These are phyloP conservation scores for Lordiphosa clarofinis DNA, from an alignment of 1,140 invertebrate species.

Conservation along the genomic window DNA sequence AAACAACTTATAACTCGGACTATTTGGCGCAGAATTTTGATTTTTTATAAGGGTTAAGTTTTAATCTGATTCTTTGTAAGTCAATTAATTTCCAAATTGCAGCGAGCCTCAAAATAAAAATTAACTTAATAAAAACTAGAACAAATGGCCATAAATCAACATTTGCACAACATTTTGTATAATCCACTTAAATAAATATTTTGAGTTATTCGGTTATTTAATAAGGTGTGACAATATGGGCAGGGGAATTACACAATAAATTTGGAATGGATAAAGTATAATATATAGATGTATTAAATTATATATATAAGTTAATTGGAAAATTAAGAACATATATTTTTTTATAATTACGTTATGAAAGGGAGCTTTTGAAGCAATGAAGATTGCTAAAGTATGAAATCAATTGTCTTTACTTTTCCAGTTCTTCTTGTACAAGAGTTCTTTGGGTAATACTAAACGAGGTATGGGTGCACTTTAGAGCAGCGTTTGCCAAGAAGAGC, in stretches of 20 bases:
- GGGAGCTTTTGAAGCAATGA: no score
- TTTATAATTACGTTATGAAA: no score
- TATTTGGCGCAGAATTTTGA: not conserved
- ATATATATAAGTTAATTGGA: no score
- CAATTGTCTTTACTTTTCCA: no score
- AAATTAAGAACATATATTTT: no score
- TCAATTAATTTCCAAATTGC: conserved; percentile 14
- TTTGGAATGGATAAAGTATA: conserved; percentile 21
- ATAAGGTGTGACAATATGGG: conserved; percentile 4
- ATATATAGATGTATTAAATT: no score
- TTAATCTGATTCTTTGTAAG: conserved; percentile 3
- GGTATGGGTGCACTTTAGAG: no score
- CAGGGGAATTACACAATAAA: conserved; percentile 18
- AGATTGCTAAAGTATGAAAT: no score
- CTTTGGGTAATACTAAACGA: no score
- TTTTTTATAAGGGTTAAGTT: not conserved
- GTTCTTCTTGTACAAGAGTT: no score
- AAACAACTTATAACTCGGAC: not conserved
- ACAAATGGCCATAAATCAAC: conserved; percentile 6
- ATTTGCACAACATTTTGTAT: conserved; percentile 2
- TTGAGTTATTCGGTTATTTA: conserved; percentile 17
- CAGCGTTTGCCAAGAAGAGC: no score
- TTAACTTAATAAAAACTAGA: not conserved
- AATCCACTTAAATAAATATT: conserved; percentile 22
- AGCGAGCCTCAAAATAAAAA: conserved; percentile 1